A percentile compares a stretch with the other conserved stretches of the same genome.
These are phyloP conservation scores for Distichodus sexfasciatus DNA, from an alignment of 2,797 vertebrate species.

Conservation along the genomic window DNA sequence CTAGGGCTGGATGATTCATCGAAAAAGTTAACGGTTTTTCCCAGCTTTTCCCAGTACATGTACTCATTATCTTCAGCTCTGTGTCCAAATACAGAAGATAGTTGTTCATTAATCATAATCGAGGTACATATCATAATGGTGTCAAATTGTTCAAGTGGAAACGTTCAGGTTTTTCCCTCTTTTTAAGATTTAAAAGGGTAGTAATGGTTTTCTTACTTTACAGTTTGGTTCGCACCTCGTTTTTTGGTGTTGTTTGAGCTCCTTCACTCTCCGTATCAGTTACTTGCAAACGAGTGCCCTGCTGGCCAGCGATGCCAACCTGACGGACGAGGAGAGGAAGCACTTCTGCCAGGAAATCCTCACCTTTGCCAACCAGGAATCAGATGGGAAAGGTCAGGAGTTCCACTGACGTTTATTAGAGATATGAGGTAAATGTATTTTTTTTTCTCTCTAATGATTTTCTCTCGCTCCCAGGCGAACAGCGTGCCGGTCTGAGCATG, in stretches of 20 bases:
- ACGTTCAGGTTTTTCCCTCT: no score
- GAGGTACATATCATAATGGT: no score
- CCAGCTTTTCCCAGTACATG: no score
- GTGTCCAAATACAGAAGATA: no score
- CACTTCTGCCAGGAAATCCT: constrained; percentile 93
- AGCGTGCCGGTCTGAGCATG: constrained; percentile 81
- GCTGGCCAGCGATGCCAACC: constrained; percentile 85
- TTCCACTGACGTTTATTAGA: no score
- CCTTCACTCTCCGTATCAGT: constrained; percentile 79
- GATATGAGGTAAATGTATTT: no score
- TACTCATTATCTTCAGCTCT: no score
- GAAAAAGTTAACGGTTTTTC: no score
- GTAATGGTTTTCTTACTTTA: neutral
- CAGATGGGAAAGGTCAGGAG: constrained; percentile 71
- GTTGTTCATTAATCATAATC: no score
- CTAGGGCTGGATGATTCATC: no score
- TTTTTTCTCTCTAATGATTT: neutral
- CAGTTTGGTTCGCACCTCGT: neutral
- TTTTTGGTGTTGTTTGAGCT: constrained; percentile 33
- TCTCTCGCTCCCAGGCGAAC: constrained; percentile 53
- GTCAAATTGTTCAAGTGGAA: no score
- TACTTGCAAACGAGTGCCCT: constrained; percentile 94
- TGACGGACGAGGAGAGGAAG: constrained; percentile 81
- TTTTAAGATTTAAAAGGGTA: no score
- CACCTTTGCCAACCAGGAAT: constrained; percentile 73